Conservation (phyloP, 2,113 vertebrate species). For the Phalacrocorax brasilianus region DNA sequence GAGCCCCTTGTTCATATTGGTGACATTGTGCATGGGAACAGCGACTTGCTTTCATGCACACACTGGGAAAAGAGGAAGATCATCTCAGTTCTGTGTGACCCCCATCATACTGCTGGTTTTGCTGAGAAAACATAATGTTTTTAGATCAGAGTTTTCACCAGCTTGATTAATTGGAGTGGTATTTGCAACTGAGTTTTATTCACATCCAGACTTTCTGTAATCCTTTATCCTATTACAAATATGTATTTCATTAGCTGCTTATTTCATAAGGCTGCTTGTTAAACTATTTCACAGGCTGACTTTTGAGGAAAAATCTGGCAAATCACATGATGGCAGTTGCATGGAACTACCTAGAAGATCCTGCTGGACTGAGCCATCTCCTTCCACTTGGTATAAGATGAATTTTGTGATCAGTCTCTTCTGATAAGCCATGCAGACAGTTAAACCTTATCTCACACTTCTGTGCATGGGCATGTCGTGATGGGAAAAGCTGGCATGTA, state of each 20-base stretch:
- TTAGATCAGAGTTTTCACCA: background rate
- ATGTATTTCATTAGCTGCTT: background rate
- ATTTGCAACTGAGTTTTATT: background rate
- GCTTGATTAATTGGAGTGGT: background rate
- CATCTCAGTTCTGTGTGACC: background rate
- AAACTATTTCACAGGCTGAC: background rate
- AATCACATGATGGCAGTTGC: background rate
- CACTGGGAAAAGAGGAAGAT: background rate
- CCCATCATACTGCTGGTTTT: background rate
- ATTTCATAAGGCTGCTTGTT: background rate
- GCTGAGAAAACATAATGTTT: background rate
- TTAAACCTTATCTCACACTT: background rate
- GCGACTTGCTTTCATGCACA: background rate
- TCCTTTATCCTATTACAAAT: background rate
- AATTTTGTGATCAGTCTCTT: background rate
- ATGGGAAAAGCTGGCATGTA: background rate
- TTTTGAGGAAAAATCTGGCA: background rate
- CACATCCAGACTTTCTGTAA: background rate
- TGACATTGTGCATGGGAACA: background rate
- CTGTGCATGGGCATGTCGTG: fast-evolving
- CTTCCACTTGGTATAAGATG: background rate
- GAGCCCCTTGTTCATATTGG: fast-evolving
- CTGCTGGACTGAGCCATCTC: background rate
- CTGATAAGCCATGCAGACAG: background rate
- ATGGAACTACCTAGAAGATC: background rate